Base-by-base conservation (phyloP, 2,113 vertebrate species). In the Scatophagus argus region DNA sequence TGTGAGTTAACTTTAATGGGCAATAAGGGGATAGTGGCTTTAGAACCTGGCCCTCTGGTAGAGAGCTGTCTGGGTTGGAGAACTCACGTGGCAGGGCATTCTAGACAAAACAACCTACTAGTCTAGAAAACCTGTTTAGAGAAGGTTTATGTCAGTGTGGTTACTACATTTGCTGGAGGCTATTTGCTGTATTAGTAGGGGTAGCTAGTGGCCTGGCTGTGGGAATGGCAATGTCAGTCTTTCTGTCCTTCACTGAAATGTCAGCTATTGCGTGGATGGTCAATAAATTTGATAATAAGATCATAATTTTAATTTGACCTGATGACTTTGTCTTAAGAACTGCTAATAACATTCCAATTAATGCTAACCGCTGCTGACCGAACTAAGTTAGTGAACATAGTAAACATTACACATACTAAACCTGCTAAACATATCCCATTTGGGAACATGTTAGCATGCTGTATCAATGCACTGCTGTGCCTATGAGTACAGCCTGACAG, bases 1-100 rank as follows among this genome's bases (percentile, higher is more conserved):
- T 85, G 81, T 86, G 74, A 81, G 81, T 86, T 86, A 79, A 78
- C 79, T 89, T 88, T 88, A 88, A 88, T 87, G 56, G 74, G 43
- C 77, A 85, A 81, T 85, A 69, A 83, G 79, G 67, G 75, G 46
- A 74, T 76, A 67, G 77, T 66, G 29, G 43, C 59, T 81, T 74
- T 83, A 73, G 79, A 73, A 56, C 17, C 43, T 44, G 75, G 62
- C 47, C 58, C 64, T 75, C 65, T 73, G 62, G 38, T 63, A 54
- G 64, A 63, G 36, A 46, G 52, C 60, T 39, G 74, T 55, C 19
- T 2, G 62, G 77, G 59, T 46, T 63, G 59, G 60, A 71, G 73
- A 69, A 63, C 34, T 81, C 59, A 71, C 32, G 16, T 51, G 59
- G 58, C 0, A 5, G n/a, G 13, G 39, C 44, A 62, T 56, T 59